A percentile compares a stretch with the other conserved stretches of the same genome.
Evolutionary conservation across 2,797 vertebrate species (phyloP).

Genomic region (Falco cherrug): DNA sequence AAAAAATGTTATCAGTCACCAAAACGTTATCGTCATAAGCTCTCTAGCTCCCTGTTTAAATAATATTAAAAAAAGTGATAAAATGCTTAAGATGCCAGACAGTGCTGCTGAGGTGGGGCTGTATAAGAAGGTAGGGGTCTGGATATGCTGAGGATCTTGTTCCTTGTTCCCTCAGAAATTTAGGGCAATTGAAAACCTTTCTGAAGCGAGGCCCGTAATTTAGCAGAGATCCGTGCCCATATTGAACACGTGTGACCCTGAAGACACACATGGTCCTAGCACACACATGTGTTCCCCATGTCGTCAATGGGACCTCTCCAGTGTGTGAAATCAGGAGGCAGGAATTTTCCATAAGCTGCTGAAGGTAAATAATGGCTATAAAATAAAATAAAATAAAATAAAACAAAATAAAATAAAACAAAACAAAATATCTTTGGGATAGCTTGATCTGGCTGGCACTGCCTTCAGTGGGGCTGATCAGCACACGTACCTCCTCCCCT

Average conservation of each 20-base stretch:
- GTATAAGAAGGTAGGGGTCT: neutral
- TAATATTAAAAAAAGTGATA: neutral
- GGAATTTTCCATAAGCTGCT: neutral
- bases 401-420: neutral
- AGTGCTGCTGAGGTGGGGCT: neutral
- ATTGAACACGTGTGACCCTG: fast-evolving
- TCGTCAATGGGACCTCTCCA: neutral
- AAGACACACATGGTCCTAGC: neutral
- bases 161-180: neutral
- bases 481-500: neutral
- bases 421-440: neutral
- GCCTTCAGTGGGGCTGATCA: neutral
- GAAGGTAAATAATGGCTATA: neutral
- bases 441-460: neutral
- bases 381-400: neutral
- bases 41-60: neutral
- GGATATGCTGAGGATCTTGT: neutral
- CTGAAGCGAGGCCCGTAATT: neutral
- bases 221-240: neutral
- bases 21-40: neutral
- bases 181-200: neutral
- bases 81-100: neutral
- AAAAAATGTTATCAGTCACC: neutral
- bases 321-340: neutral
- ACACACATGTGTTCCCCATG: neutral